These are phyloP conservation scores for Phoxinus phoxinus DNA, from an alignment of 2,113 vertebrate species.

Conservation along the genomic window DNA sequence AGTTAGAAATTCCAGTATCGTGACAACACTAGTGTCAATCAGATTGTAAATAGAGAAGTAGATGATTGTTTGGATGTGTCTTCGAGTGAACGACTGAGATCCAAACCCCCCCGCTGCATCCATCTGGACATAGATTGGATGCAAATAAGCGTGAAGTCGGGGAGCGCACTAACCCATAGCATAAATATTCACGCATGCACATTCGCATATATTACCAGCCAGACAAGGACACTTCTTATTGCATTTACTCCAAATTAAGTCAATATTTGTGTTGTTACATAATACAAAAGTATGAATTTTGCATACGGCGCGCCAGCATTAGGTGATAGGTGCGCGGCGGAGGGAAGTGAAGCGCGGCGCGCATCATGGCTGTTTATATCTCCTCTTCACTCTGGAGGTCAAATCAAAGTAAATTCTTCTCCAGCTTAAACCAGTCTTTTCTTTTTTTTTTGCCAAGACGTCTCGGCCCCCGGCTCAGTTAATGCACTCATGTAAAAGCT, in stretches of 20 bases:
- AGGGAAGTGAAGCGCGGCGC: background rate
- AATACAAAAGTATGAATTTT: slow-evolving; percentile 62
- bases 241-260: slow-evolving; percentile 65
- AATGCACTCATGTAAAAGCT: slow-evolving; percentile 82
- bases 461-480: slow-evolving; percentile 74
- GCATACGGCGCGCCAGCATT: slow-evolving; percentile 41
- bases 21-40: background rate
- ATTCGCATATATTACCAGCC: slow-evolving; percentile 61
- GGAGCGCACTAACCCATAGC: slow-evolving; percentile 40
- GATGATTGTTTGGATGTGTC: slow-evolving; percentile 22
- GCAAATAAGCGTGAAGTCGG: slow-evolving; percentile 66
- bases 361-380: slow-evolving; percentile 62
- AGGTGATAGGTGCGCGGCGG: background rate
- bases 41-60: background rate
- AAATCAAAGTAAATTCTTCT: slow-evolving; percentile 80
- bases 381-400: slow-evolving; percentile 74
- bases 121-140: slow-evolving; percentile 68
- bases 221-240: slow-evolving; percentile 65
- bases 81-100: slow-evolving; percentile 25
- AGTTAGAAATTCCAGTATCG: too few relatives aligned
- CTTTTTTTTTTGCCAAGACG: slow-evolving; percentile 60
- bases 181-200: slow-evolving; percentile 71
- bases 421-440: slow-evolving; percentile 75
- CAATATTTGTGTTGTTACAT: slow-evolving; percentile 63
- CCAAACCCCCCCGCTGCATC: slow-evolving; percentile 44